A percentile compares a stretch with the other conserved stretches of the same genome.
Conservation (phyloP, 2,888 invertebrate genomes). For the Drosophila merina region DNA sequence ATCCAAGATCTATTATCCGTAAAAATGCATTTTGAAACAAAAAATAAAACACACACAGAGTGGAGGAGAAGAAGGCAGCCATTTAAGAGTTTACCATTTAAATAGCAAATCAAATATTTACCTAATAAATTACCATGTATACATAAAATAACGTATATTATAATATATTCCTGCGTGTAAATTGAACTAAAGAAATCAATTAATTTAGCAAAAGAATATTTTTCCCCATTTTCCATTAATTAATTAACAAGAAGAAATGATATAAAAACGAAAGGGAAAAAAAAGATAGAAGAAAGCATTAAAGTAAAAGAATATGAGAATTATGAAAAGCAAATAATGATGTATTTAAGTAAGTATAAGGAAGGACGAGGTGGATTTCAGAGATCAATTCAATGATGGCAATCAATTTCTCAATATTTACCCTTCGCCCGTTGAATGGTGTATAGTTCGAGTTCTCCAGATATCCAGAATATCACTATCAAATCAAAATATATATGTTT, state of each 20-base stretch:
- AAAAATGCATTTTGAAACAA: constrained; percentile 52
- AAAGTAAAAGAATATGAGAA: not conserved
- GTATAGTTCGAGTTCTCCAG: constrained; percentile 17
- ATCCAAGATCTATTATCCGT: constrained; percentile 7
- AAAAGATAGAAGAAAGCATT: not conserved
- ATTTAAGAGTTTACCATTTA: constrained; percentile 48
- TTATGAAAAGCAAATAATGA: constrained; percentile 10
- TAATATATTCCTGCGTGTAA: constrained; percentile 29
- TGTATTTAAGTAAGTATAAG: constrained; percentile 48
- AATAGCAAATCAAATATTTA: constrained; percentile 68
- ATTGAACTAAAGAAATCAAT: constrained; percentile 21
- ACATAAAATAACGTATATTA: constrained; percentile 36
- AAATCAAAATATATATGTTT: constrained; percentile 34
- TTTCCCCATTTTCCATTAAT: constrained; percentile 3
- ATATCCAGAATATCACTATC: constrained; percentile 17
- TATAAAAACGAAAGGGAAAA: constrained; percentile 4
- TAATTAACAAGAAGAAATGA: not conserved
- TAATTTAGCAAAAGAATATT: constrained; percentile 12
- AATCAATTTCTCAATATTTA: constrained; percentile 39
- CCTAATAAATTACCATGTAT: constrained; percentile 50
- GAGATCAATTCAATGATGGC: constrained; percentile 50
- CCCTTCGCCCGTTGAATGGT: constrained; percentile 10
- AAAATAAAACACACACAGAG: constrained; percentile 10
- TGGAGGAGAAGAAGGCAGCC: not conserved
- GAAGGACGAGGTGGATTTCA: constrained; percentile 31